Evolutionary conservation across 2,113 vertebrate genomes (phyloP).

Genomic region (Lepisosteus osseus): DNA sequence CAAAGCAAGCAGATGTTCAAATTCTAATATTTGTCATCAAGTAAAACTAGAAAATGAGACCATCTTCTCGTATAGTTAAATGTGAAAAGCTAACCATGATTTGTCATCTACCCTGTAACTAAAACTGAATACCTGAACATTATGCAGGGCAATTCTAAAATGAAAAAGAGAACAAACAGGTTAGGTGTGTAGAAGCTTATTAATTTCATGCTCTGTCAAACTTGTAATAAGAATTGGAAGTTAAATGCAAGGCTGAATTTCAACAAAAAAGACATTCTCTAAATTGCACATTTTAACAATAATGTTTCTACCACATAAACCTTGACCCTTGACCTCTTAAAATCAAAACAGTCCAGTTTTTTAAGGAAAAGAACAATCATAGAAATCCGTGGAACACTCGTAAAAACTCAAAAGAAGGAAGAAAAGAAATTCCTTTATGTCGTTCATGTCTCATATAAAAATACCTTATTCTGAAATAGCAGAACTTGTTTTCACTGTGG

Average conservation of each 20-base stretch:
- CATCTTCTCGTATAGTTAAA: too few relatives aligned
- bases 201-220: slow-evolving; percentile 44
- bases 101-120: too few relatives aligned
- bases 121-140: background rate
- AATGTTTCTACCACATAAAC: slow-evolving; percentile 62
- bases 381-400: slow-evolving; percentile 9
- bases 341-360: slow-evolving; percentile 47
- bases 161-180: slow-evolving; percentile 25
- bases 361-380: slow-evolving; percentile 28
- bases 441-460: slow-evolving; percentile 4
- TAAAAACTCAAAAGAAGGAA: slow-evolving; percentile 13
- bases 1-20: too few relatives aligned
- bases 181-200: slow-evolving; percentile 44
- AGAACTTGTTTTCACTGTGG: slow-evolving; percentile 67
- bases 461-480: slow-evolving; percentile 62
- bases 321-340: slow-evolving; percentile 77
- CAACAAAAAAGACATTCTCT: slow-evolving; percentile 55
- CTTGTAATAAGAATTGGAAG: slow-evolving; percentile 35
- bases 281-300: slow-evolving; percentile 62
- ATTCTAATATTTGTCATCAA: too few relatives aligned
- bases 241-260: slow-evolving; percentile 52
- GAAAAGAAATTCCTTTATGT: too few relatives aligned
- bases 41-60: too few relatives aligned
- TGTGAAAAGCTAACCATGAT: too few relatives aligned
- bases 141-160: background rate